A percentile compares a stretch with the other conserved stretches of the same genome.
Conservation (phyloP, 2,888 invertebrate genomes). For the Acanthosepion lycidas region DNA sequence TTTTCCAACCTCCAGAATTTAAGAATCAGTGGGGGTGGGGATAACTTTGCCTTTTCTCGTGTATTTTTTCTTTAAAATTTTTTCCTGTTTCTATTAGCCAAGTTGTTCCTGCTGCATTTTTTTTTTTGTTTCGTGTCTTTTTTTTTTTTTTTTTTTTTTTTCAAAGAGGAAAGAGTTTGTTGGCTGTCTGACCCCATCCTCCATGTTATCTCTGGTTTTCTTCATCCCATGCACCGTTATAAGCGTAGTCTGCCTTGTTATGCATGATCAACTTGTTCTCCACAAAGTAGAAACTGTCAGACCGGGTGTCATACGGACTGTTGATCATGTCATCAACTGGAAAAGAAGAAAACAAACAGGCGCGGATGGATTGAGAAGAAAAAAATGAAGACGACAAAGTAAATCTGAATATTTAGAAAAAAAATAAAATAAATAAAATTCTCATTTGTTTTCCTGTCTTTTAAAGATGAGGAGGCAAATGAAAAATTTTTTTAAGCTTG, state of each 20-base stretch:
- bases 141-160: too few species aligned
- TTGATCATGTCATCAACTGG: slow-evolving; percentile 95
- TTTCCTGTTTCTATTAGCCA: not conserved
- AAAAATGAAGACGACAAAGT: too few species aligned
- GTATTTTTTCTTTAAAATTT: not conserved
- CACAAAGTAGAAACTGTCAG: slow-evolving; percentile 99
- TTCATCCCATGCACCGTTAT: slow-evolving; percentile 75
- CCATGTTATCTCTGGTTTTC: slow-evolving; percentile 46
- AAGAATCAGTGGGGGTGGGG: too few species aligned
- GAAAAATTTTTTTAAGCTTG: too few species aligned
- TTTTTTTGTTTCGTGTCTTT: too few species aligned
- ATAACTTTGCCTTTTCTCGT: too few species aligned
- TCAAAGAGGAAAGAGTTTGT: not conserved
- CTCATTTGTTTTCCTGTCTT: too few species aligned
- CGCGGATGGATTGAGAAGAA: too few species aligned
- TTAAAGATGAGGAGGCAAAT: too few species aligned
- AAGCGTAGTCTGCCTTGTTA: slow-evolving; percentile 99
- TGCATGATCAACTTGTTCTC: slow-evolving; percentile 98
- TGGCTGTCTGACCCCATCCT: not conserved
- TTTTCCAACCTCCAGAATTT: too few species aligned
- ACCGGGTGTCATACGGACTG: slow-evolving; percentile 95
- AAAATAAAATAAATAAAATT: too few species aligned
- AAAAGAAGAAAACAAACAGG: slow-evolving; percentile 53
- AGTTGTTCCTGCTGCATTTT: not conserved
- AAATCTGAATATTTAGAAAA: too few species aligned